Evolutionary conservation across 2,113 vertebrate species (phyloP).

Genomic region (Labeo rohita): DNA sequence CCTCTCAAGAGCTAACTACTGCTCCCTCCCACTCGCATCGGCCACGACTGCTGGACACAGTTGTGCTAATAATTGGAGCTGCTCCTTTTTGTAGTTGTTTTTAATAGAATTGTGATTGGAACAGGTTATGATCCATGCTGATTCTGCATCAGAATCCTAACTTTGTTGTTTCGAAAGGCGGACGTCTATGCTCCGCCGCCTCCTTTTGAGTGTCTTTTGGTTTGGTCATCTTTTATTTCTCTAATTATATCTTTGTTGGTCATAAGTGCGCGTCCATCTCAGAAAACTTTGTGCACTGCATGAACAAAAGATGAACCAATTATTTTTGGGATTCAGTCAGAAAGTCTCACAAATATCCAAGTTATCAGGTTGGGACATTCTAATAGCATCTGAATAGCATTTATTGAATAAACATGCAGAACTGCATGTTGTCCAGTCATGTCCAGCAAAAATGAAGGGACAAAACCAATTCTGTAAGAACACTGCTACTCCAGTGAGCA

Average conservation of each 20-base stretch:
- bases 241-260: background rate
- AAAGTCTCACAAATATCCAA: background rate
- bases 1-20: slow-evolving; percentile 41
- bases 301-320: background rate
- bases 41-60: slow-evolving; percentile 14
- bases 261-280: background rate
- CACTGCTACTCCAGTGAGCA: background rate
- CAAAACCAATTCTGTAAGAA: background rate
- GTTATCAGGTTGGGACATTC: background rate
- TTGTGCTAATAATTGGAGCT: slow-evolving; percentile 25
- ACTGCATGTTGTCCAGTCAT: background rate
- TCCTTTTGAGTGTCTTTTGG: background rate
- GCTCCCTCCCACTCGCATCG: background rate
- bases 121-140: slow-evolving; percentile 11
- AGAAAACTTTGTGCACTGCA: background rate
- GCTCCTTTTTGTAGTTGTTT: background rate
- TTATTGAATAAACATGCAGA: background rate
- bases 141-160: background rate
- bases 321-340: background rate
- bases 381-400: background rate
- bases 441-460: background rate
- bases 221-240: background rate
- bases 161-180: background rate
- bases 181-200: background rate
- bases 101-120: slow-evolving; percentile 23